Conservation (phyloP, 2,797 vertebrate genomes). For the Typhlichthys subterraneus region DNA sequence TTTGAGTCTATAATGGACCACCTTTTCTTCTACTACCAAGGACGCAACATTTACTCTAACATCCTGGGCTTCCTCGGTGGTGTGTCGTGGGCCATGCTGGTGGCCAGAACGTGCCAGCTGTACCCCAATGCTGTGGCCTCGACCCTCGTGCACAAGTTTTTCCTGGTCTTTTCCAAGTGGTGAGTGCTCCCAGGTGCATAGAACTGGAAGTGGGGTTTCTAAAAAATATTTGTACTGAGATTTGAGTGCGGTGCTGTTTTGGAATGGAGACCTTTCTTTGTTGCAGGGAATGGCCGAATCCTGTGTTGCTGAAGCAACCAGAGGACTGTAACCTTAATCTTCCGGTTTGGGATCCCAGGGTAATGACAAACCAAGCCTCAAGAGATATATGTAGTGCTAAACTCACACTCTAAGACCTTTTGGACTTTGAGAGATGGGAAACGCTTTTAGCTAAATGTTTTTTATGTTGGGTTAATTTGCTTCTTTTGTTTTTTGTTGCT, state of each 20-base stretch:
- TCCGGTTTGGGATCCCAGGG: constrained; percentile 90
- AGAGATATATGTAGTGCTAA: no score
- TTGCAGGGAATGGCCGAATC: constrained; percentile 88
- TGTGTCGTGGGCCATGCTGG: constrained; percentile 92
- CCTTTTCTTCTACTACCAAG: constrained; percentile 62
- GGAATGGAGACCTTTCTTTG: neutral
- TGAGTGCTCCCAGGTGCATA: constrained; percentile 62
- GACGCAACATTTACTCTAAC: constrained; percentile 93
- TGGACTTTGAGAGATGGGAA: no score
- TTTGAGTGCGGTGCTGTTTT: neutral
- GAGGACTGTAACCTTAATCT: constrained; percentile 89
- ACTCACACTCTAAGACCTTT: no score
- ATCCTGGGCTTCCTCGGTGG: constrained; percentile 91
- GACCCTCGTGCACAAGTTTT: constrained; percentile 91
- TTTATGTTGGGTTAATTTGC: no score
- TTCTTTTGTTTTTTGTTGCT: no score
- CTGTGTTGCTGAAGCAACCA: constrained; percentile 85
- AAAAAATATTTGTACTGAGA: neutral
- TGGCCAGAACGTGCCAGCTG: constrained; percentile 90
- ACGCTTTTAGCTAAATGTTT: no score
- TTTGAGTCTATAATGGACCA: no score
- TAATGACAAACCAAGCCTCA: constrained; percentile 60
- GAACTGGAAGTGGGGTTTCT: neutral
- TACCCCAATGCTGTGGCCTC: constrained; percentile 91
- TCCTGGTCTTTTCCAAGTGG: constrained; percentile 93